Evolutionary conservation across 1,140 invertebrate genomes (phyloP).

Genomic region (Aleiodes sp.): DNA sequence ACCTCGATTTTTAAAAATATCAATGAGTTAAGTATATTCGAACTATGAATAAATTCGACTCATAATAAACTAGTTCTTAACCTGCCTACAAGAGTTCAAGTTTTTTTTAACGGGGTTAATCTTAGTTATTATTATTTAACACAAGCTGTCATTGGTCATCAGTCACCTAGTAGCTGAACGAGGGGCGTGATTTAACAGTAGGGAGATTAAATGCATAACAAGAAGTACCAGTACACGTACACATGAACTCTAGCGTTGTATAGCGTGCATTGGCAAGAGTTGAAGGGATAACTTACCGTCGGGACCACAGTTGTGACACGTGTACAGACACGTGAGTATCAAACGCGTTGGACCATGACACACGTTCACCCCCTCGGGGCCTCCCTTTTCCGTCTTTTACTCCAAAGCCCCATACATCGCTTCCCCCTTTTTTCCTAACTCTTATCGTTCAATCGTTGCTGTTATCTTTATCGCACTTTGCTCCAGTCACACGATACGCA

Average conservation of each 20-base stretch:
- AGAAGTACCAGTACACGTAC: neutral
- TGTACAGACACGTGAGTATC: conserved; percentile 57
- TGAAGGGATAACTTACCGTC: conserved; percentile 29
- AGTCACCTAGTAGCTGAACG: neutral
- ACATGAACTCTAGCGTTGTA: neutral
- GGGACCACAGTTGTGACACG: conserved; percentile 34
- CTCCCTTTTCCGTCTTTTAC: conserved; percentile 30
- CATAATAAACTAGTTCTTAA: no score
- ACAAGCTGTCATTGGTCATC: conserved; percentile 1
- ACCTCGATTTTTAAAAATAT: no score
- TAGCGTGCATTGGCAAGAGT: neutral
- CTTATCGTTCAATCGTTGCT: neutral
- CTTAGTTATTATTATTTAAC: neutral
- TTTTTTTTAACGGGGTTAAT: neutral
- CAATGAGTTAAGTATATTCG: no score
- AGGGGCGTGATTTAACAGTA: conserved; percentile 25
- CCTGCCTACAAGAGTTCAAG: no score
- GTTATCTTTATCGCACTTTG: neutral
- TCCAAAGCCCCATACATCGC: conserved; percentile 21
- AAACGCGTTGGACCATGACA: conserved; percentile 59
- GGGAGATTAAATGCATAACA: conserved; percentile 21
- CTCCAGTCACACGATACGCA: neutral
- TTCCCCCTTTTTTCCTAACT: neutral
- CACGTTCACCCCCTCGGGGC: conserved; percentile 43
- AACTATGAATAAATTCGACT: no score